Evolutionary conservation across 2,888 invertebrate genomes (phyloP), one percentile per base, ranked within the genome.

Genomic region (Alloplasta piceator): DNA sequence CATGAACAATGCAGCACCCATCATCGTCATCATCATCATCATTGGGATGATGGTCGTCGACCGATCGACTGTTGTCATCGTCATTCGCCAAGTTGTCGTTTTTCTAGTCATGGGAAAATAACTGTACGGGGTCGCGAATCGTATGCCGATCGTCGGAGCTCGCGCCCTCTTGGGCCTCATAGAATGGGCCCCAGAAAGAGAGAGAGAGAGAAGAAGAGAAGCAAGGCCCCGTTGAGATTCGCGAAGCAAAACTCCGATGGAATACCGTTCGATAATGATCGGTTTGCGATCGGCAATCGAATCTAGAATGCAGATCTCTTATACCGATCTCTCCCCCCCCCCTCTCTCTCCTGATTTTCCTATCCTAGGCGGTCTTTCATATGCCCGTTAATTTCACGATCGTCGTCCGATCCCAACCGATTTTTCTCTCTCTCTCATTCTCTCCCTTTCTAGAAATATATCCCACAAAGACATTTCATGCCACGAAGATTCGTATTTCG

Each of bases 281-380:
- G 78, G 81, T 81, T 81, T 48, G 77, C 81, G 81, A 81, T 81
- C 81, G 73, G 78, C 81, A 81, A 81, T 81, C 78, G 81, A 81
- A 81, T 81, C 81, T 81, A 81, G 81, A 81, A 81, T 81, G 81
- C 81, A 81, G 81, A 81, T 81, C 81, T 81, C 81, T 70, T 26
- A 26, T 26, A 78, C 78, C 78, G 78, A 74, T 61, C 72, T 61
- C 67, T 52, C 38, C 39, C 63, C 43, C 43, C 68, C 39, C 12
- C 58, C 38, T 52, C 36, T 60, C 48, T 67, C 56, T 52, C 38
- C 9, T 14, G 38, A 26, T 52, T 12, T 39, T 6, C 16, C 6
- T 14, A 50, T 61, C 41, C 14, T 7, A 38, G 52, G n/a, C 52
- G 14, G 26, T 68, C 66, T 56, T 66, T 74, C 66, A 66, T 64